Percentiles rank a stretch among this genome's conserved stretches.
Evolutionary conservation across 2,113 vertebrate genomes (phyloP).

Genomic region (Pungitius pungitius): DNA sequence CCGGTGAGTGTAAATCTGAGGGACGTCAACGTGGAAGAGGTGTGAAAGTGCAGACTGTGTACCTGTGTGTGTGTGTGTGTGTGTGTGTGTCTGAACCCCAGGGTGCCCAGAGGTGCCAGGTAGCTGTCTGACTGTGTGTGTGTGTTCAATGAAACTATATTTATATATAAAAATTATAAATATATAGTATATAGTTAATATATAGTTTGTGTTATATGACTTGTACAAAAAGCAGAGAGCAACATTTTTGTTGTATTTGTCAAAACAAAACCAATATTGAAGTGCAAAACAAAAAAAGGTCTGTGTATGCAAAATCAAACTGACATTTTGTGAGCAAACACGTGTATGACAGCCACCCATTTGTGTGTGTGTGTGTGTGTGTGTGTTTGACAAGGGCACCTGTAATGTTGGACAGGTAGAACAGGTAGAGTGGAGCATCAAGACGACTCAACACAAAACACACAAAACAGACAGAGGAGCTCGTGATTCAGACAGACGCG

Average conservation of each 20-base stretch:
- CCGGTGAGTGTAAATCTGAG: too few species aligned
- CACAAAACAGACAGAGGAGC: constrained; percentile 31
- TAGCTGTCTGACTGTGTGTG: neutral
- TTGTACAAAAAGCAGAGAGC: neutral
- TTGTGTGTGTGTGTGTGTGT: constrained; percentile 12
- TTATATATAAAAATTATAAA: neutral
- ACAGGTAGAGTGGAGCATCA: constrained; percentile 57
- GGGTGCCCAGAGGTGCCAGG: neutral
- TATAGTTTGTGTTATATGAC: neutral
- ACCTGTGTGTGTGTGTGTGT: constrained; percentile 17
- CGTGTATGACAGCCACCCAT: constrained; percentile 28
- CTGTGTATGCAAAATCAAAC: constrained; percentile 11
- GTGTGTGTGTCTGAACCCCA: neutral
- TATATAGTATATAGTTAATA: neutral
- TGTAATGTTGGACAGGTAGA: constrained; percentile 64
- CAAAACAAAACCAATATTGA: constrained; percentile 6
- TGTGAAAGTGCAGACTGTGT: neutral
- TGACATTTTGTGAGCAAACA: constrained; percentile 41
- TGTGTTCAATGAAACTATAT: neutral
- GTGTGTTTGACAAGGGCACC: constrained; percentile 45
- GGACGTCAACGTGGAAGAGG: constrained; percentile 30
- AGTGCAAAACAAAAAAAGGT: neutral
- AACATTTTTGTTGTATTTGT: too few species aligned
- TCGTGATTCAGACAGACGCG: constrained; percentile 35
- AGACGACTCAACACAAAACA: neutral